Percentiles rank a stretch among this genome's conserved stretches.
Evolutionary conservation across 2,888 invertebrate genomes (phyloP).

Genomic region (Gymnosoma rotundatum): DNA sequence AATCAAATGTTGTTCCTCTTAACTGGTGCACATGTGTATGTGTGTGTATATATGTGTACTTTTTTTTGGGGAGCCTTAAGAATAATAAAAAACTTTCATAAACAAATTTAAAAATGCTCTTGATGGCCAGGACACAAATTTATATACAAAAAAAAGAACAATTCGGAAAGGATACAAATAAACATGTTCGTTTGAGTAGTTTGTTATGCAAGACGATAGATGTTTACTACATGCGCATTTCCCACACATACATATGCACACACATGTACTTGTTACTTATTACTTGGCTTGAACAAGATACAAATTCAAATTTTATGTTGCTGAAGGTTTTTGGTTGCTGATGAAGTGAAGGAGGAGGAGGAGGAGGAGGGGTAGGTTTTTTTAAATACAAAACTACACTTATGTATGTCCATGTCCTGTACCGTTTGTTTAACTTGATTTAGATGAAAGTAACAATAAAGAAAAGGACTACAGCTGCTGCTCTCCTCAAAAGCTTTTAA

Average conservation of each 20-base stretch:
- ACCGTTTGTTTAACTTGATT: constrained; percentile 40
- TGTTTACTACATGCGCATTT: constrained; percentile 66
- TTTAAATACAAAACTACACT: constrained; percentile 49
- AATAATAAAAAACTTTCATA: constrained; percentile 27
- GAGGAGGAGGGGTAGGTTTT: background rate
- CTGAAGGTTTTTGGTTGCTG: background rate
- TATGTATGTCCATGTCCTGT: constrained; percentile 27
- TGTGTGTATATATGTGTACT: background rate
- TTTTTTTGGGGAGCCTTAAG: constrained; percentile 10
- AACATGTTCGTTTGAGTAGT: constrained; percentile 61
- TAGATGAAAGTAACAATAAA: constrained; percentile 43
- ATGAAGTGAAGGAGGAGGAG: background rate
- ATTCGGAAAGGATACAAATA: constrained; percentile 8
- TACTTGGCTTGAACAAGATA: constrained; percentile 30
- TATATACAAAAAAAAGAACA: background rate
- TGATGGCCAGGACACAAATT: constrained; percentile 10
- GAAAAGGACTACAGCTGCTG: constrained; percentile 26
- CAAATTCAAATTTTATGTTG: constrained; percentile 61
- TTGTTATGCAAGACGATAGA: background rate
- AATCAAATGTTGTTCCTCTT: background rate
- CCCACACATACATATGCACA: background rate
- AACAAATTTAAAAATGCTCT: constrained; percentile 58
- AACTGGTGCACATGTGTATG: background rate
- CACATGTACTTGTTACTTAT: constrained; percentile 4
- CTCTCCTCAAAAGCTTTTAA: constrained; percentile 5